Base-by-base conservation (phyloP, 2,113 vertebrate species). In the Sinosuthora webbiana region DNA sequence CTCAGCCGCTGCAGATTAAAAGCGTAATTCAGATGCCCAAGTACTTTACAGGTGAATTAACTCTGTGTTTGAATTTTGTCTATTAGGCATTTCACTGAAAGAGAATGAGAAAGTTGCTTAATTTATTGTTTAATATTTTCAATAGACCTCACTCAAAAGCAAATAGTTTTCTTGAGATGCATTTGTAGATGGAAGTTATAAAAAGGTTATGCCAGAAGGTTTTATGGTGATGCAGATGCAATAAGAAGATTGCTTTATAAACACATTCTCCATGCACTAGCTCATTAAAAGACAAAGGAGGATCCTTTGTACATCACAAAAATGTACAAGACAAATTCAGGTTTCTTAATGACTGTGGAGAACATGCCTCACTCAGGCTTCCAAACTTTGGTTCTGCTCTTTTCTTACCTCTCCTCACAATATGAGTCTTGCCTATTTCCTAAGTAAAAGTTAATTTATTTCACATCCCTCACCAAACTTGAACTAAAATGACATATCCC, bases 1-100 rank as follows among this genome's bases (percentile, higher is more conserved):
- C 18, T 96, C 93, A 95, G 60, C 62, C 90, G 68, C 83, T 94
- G 85, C 31, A 95, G 94, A 94, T 95, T 96, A 93, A 95, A 95
- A 85, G 53, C 8, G 9, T 91, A 94, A 95, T 97, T 96, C 87
- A 95, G 82, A 60, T 80, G 79, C 67, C 59, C 82, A 74, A 87
- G 73, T 64, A 78, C 56, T 93, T 90, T 85, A 86, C 49, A 95
- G 94, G 75, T 82, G 85, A 94, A 93, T 96, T 90, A 97, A 70
- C 57, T 60, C 49, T 53, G 60, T 80, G 68, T 87, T 95, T 78
- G 90, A 88, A 64, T 90, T 93, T 73, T 82, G 85, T 71, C 83
- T 92, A 17, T 94, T 87, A 94, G 94, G 88, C 76, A 89, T 87
- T 89, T 94, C 85, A 81, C 49, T 89, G 73, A 84, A 88, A 93